These are phyloP conservation scores for Pycnomerus fuliginosus DNA, from an alignment of 2,888 invertebrate species.

Conservation along the genomic window DNA sequence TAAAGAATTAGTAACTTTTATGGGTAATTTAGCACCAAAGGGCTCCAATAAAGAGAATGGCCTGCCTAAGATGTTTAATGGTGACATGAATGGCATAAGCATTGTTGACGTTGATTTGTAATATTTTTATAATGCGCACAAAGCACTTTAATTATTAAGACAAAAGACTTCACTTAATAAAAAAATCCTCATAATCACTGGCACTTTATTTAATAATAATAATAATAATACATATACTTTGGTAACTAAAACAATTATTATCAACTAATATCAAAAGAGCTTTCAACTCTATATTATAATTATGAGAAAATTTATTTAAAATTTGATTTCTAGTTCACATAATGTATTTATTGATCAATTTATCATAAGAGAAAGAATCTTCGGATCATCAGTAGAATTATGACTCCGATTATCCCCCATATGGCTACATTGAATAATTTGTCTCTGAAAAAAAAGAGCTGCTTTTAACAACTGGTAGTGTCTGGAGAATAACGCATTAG, in stretches of 20 bases:
- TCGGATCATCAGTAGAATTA: slow-evolving; percentile 54
- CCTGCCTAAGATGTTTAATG: slow-evolving; percentile 15
- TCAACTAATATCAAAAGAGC: too few relatives aligned
- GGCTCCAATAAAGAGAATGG: slow-evolving; percentile 16
- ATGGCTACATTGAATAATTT: slow-evolving; percentile 55
- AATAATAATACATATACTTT: too few relatives aligned
- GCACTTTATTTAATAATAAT: background rate
- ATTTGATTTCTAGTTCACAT: too few relatives aligned
- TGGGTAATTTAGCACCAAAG: too few relatives aligned
- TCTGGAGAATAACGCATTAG: too few relatives aligned
- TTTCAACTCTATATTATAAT: too few relatives aligned
- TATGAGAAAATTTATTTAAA: too few relatives aligned
- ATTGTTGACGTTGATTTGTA: slow-evolving; percentile 31
- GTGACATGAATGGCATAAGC: slow-evolving; percentile 28
- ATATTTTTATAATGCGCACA: slow-evolving; percentile 16
- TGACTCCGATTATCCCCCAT: slow-evolving; percentile 52
- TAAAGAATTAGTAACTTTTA: slow-evolving; percentile 29
- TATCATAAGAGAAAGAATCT: slow-evolving; percentile 54
- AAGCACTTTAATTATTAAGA: slow-evolving; percentile 5
- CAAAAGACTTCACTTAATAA: background rate
- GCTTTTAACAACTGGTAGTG: too few relatives aligned
- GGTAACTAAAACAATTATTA: too few relatives aligned
- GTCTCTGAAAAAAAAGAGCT: slow-evolving; percentile 55
- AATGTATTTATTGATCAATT: too few relatives aligned
- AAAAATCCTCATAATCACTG: background rate